Evolutionary conservation across 2,113 vertebrate genomes (phyloP), one percentile per base, ranked within the genome.

Genomic region (Callaeas wilsoni): DNA sequence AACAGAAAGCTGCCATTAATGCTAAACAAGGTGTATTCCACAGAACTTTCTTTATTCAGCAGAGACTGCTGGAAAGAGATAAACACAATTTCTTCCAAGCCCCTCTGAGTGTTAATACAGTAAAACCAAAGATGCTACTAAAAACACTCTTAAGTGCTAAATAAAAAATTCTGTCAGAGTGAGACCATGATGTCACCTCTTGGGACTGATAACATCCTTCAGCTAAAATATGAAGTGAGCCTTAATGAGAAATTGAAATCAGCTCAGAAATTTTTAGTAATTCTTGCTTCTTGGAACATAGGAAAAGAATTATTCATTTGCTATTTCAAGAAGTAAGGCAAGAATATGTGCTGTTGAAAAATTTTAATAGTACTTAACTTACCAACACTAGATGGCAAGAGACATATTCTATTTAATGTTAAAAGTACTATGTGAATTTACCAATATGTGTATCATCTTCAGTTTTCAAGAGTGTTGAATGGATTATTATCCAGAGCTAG

Each of bases 191-290:
- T 67, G 82, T 98, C 81, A 93, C 87, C 95, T 97, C 98, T 81
- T 97, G 97, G 96, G 96, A 97, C 32, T 97, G 92, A 95, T 97
- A 94, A 90, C 93, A 94, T 97, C 93, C 95, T 98, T 98, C 4
- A 13, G 62, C 92, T 96, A 97, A 97, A 97, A 89, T 91, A 94
- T 6, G 77, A 96, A 98, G 49, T 95, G 70, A 97, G 41, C 27
- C 37, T 97, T 98, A 98, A 98, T 97, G 95, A 98, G 97, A 89
- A 97, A 84, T 93, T 96, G 87, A 96, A 96, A 96, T 97, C 92
- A 97, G 84, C 84, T 96, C 88, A 73, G 77, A 93, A 88, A 75
- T 85, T 86, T 97, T 96, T 92, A 84, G 88, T 95, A 94, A 96
- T 97, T 94, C 90, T 96, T 92, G 84, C 90, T 95, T 96, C 95